phyloP scores from a whole-genome alignment of 2,113 vertebrate genomes.

The Cololabis saira region DNA sequence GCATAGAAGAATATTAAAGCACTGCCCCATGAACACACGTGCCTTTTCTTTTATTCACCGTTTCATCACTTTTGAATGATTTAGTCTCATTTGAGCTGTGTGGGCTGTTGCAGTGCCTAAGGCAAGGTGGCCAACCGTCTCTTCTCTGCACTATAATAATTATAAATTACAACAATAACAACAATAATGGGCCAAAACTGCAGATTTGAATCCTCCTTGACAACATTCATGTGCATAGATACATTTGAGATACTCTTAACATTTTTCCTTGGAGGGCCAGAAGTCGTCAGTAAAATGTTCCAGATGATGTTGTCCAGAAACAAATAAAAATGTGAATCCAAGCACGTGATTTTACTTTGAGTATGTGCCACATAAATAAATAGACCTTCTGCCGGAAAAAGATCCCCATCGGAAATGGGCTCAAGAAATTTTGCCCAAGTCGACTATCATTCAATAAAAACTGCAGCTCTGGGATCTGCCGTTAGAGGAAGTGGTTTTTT shows the following conservation, averaged over 20 bases:
- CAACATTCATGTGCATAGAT: too few relatives aligned
- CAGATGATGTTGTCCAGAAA: not conserved
- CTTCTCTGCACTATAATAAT: conserved; percentile 23
- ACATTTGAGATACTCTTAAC: not conserved
- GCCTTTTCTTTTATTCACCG: conserved; percentile 22
- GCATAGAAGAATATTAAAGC: conserved; percentile 35
- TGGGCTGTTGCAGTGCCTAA: conserved; percentile 14
- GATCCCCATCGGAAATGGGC: too few relatives aligned
- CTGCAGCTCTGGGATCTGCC: too few relatives aligned
- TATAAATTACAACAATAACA: not conserved
- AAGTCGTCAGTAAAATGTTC: not conserved
- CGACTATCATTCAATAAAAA: too few relatives aligned
- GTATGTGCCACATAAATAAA: not conserved
- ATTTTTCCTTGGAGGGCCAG: too few relatives aligned
- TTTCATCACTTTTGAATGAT: conserved; percentile 26
- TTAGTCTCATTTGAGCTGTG: conserved; percentile 20
- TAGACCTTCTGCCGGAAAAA: too few relatives aligned
- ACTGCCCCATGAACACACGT: conserved; percentile 18
- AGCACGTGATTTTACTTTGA: not conserved
- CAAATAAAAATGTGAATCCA: not conserved
- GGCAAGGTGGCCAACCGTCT: conserved; percentile 33
- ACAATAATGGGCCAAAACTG: too few relatives aligned
- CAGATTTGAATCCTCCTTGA: too few relatives aligned
- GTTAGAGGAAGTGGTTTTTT: too few relatives aligned
- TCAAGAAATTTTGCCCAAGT: not conserved